Conservation (phyloP, 2,888 invertebrate genomes). For the Lycocerus yunnanus region DNA sequence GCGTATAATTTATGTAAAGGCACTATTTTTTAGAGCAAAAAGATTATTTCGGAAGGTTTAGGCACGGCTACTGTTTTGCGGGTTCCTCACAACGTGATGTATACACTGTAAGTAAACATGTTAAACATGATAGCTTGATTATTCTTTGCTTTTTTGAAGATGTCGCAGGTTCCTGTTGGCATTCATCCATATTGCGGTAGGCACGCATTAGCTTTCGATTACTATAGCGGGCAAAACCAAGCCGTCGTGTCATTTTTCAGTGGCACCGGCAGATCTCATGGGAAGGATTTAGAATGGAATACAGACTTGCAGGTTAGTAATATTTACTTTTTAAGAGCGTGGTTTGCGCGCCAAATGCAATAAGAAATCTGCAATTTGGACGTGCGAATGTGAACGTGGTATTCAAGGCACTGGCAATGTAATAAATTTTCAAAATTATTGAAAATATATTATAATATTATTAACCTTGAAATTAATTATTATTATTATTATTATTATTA, state of each 20-base stretch:
- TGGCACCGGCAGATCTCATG: slow-evolving; percentile 46
- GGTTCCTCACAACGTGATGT: slow-evolving; percentile 40
- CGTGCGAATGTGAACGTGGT: no score
- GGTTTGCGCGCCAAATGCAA: no score
- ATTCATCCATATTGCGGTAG: slow-evolving; percentile 61
- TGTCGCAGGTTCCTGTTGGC: slow-evolving; percentile 40
- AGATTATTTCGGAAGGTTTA: slow-evolving; percentile 53
- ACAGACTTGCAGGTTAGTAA: slow-evolving; percentile 56
- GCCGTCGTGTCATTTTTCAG: slow-evolving; percentile 60
- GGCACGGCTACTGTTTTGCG: slow-evolving; percentile 51
- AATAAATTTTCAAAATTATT: no score
- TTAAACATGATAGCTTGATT: not conserved
- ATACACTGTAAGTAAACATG: slow-evolving; percentile 33
- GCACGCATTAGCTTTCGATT: slow-evolving; percentile 56
- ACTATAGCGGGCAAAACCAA: slow-evolving; percentile 54
- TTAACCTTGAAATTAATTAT: no score
- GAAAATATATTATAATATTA: no score
- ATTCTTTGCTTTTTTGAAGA: slow-evolving; percentile 37
- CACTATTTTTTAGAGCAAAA: slow-evolving; percentile 38
- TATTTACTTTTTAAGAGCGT: no score
- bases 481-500: no score
- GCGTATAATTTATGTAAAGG: no score
- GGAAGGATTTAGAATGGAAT: slow-evolving; percentile 70
- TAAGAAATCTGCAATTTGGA: no score
- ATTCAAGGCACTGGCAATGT: no score